Conservation (phyloP, 2,113 vertebrate genomes). For the Dipodomys spectabilis region DNA sequence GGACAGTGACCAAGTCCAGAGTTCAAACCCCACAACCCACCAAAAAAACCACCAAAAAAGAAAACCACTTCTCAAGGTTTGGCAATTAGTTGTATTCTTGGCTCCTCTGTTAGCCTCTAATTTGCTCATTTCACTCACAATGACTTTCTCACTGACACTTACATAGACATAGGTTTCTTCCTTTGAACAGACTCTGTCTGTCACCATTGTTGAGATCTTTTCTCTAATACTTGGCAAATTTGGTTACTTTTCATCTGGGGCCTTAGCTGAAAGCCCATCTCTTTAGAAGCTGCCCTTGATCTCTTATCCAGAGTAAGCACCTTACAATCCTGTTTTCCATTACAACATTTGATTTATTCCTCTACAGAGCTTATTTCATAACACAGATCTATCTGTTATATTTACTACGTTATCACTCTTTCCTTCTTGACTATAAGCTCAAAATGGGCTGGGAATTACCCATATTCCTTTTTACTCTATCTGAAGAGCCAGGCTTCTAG, state of each 20-base stretch:
- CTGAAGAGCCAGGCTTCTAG: conserved; percentile 24
- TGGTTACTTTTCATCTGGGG: background rate
- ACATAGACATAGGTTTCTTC: background rate
- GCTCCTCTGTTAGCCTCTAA: no score
- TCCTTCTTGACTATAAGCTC: no score
- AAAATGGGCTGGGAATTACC: background rate
- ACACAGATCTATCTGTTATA: no score
- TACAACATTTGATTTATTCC: no score
- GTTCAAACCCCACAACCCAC: no score
- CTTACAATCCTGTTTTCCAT: no score
- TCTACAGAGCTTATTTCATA: no score
- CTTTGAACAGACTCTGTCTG: background rate
- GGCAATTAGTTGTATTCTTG: accelerated
- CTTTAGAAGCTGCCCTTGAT: background rate
- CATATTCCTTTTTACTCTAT: background rate
- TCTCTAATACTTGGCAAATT: background rate
- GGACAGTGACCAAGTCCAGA: no score
- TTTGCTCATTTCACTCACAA: accelerated
- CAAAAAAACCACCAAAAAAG: no score
- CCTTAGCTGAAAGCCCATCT: background rate
- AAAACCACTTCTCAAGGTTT: background rate
- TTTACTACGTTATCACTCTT: no score
- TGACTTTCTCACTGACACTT: background rate
- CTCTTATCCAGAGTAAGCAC: no score
- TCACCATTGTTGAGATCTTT: background rate